Conservation (phyloP, 2,113 vertebrate species). For the Callorhinus ursinus region DNA sequence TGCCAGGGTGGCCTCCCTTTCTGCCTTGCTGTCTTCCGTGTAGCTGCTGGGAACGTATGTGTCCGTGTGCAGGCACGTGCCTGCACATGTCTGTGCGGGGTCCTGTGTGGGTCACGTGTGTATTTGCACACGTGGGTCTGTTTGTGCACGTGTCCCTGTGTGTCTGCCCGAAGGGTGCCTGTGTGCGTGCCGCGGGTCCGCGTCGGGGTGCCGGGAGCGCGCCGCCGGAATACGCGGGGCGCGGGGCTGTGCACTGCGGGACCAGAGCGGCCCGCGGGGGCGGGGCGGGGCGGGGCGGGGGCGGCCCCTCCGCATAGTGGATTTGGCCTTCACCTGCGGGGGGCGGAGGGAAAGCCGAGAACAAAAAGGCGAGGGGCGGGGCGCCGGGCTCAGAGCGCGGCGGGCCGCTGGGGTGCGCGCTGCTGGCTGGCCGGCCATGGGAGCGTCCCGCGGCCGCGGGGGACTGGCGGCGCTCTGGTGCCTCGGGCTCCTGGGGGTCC, state of each 20-base stretch:
- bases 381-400: background rate
- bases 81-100: background rate
- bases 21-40: background rate
- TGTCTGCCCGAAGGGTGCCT: background rate
- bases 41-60: background rate
- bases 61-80: background rate
- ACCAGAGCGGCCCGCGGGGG: background rate
- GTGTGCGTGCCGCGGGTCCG: background rate
- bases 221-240: constrained; percentile 34
- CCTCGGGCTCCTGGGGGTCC: constrained; percentile 71
- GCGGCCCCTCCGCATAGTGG: background rate
- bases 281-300: background rate
- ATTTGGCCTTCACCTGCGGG: constrained; percentile 79
- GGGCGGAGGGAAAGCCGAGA: constrained; percentile 70
- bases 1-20: background rate
- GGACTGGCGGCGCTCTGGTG: constrained; percentile 82
- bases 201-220: background rate
- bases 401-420: background rate
- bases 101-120: background rate
- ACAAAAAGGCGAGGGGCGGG: constrained; percentile 43
- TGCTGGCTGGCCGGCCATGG: constrained; percentile 1
- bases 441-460: background rate
- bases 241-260: background rate
- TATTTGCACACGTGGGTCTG: background rate
- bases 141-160: too few relatives aligned